phyloP scores from a whole-genome alignment of 2,113 vertebrate species.

The Paratilapia polleni region DNA sequence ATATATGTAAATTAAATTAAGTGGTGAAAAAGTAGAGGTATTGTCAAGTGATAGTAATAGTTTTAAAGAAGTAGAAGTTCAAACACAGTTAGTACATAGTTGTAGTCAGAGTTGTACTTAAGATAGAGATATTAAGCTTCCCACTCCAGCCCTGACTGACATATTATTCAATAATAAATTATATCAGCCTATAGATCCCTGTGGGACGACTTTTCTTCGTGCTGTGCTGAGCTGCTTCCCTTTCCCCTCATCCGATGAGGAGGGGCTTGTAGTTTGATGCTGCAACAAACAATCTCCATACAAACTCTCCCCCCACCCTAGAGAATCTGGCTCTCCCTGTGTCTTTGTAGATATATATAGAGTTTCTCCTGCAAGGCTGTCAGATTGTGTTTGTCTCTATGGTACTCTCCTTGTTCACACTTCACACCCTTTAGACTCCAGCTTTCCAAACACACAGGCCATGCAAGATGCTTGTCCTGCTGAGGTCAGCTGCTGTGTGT shows the following conservation, averaged over 20 bases:
- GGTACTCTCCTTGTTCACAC: conserved; percentile 61
- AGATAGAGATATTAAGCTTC: background rate
- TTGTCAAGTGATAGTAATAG: no score
- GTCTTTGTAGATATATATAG: conserved; percentile 74
- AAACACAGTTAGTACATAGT: background rate
- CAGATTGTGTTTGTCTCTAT: conserved; percentile 67
- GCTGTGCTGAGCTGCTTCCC: conserved; percentile 17
- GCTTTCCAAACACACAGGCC: conserved; percentile 39
- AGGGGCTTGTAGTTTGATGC: conserved; percentile 15
- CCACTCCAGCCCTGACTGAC: background rate
- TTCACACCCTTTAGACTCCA: conserved; percentile 54
- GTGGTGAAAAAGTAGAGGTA: no score
- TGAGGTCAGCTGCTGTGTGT: conserved; percentile 52
- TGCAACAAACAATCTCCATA: conserved; percentile 23
- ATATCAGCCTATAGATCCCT: conserved; percentile 1
- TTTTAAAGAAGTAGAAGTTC: no score
- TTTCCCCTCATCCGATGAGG: conserved; percentile 1
- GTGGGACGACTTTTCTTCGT: background rate
- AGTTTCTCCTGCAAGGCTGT: conserved; percentile 65
- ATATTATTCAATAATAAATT: conserved; percentile 1
- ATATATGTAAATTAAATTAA: no score
- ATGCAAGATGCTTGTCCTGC: conserved; percentile 44
- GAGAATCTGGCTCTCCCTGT: conserved; percentile 49
- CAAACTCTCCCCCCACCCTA: conserved; percentile 6
- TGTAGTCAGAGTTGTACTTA: background rate